Conservation (phyloP, 2,797 vertebrate genomes). For the Cuniculus paca region DNA sequence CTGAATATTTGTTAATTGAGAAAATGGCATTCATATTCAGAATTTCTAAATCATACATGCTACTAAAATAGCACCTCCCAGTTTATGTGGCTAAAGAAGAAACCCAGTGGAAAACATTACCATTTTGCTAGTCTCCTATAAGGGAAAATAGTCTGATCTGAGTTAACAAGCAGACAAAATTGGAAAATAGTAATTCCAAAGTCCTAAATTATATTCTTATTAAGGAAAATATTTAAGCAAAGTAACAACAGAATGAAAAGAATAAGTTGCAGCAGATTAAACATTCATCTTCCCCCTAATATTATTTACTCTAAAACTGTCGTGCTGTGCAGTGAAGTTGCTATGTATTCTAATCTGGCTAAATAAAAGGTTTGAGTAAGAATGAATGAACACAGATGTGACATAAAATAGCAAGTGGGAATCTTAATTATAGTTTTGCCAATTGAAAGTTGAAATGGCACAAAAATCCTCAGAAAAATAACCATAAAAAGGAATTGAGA, state of each 20-base stretch:
- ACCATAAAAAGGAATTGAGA: conserved; percentile 24
- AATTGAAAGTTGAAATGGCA: conserved; percentile 47
- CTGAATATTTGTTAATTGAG: conserved; percentile 9
- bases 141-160: conserved; percentile 44
- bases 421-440: conserved; percentile 67
- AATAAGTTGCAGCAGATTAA: conserved; percentile 70
- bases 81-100: conserved; percentile 26
- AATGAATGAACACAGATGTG: conserved; percentile 13
- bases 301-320: conserved; percentile 58
- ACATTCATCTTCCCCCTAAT: conserved; percentile 59
- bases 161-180: conserved; percentile 62
- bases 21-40: conserved; percentile 50
- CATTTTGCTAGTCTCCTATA: conserved; percentile 44
- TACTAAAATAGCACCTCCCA: conserved; percentile 1
- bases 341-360: conserved; percentile 30
- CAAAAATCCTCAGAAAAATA: conserved; percentile 56
- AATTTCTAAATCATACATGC: conserved; percentile 42
- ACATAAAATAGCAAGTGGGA: conserved; percentile 45
- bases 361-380: conserved; percentile 52
- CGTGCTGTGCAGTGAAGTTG: background rate
- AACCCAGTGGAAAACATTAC: conserved; percentile 8
- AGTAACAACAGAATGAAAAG: conserved; percentile 42
- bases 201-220: conserved; percentile 67
- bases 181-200: conserved; percentile 67
- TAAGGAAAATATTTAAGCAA: conserved; percentile 72